A percentile compares a stretch with the other conserved stretches of the same genome.
phyloP scores from a whole-genome alignment of 2,888 invertebrate genomes.

The Sarcophaga rosellei region DNA sequence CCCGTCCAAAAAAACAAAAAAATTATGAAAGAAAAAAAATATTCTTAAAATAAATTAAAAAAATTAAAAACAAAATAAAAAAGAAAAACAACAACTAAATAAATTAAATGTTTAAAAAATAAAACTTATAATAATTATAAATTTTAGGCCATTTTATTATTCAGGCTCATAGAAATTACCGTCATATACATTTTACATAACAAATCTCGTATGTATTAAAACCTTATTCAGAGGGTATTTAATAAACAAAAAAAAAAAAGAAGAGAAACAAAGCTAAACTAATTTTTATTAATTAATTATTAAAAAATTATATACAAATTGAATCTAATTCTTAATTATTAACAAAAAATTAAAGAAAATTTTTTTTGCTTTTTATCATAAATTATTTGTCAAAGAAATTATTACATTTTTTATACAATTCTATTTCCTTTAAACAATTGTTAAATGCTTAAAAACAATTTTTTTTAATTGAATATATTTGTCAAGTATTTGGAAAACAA shows the following conservation, averaged over 20 bases:
- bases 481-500: no score
- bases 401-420: background rate
- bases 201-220: slow-evolving; percentile 53
- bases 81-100: slow-evolving; percentile 24
- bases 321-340: background rate
- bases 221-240: slow-evolving; percentile 61
- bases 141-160: slow-evolving; percentile 62
- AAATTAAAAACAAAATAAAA: slow-evolving; percentile 29
- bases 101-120: slow-evolving; percentile 38
- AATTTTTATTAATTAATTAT: background rate
- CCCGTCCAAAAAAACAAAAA: slow-evolving; percentile 74
- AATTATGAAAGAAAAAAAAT: slow-evolving; percentile 24
- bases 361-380: no score
- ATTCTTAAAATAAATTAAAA: background rate
- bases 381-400: no score
- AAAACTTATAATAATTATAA: slow-evolving; percentile 27
- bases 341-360: background rate
- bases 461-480: no score
- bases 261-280: slow-evolving; percentile 16
- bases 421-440: background rate
- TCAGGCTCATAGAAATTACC: slow-evolving; percentile 61
- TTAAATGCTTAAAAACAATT: no score
- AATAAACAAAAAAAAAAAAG: background rate
- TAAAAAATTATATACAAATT: no score
- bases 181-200: slow-evolving; percentile 49